phyloP scores from a whole-genome alignment of 2,888 invertebrate genomes.

The Platycheirus rosarum region DNA sequence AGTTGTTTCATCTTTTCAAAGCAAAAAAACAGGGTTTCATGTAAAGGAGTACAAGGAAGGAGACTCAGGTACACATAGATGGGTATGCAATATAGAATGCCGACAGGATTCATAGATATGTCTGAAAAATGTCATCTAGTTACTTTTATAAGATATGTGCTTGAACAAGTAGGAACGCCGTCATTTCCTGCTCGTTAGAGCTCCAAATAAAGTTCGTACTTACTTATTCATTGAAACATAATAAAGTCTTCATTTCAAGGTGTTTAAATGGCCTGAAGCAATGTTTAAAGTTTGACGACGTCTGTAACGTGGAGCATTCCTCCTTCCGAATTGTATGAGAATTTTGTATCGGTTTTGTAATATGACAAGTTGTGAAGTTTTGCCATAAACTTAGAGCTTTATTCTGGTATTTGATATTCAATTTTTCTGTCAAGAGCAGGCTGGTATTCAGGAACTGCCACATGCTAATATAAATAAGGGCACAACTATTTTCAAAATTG shows the following conservation, averaged over 20 bases:
- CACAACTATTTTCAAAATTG: no score
- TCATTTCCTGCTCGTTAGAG: background rate
- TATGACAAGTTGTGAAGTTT: no score
- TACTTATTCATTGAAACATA: conserved; percentile 65
- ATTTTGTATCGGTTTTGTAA: no score
- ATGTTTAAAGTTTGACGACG: no score
- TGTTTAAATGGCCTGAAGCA: no score
- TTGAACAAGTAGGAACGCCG: background rate
- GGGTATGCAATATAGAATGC: conserved; percentile 37
- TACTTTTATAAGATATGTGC: conserved; percentile 52
- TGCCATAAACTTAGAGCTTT: no score
- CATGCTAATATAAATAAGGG: no score
- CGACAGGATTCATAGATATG: conserved; percentile 64
- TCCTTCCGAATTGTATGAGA: no score
- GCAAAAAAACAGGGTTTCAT: conserved; percentile 46
- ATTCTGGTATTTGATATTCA: no score
- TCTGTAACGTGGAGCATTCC: no score
- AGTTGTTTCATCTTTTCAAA: conserved; percentile 49
- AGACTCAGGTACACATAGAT: conserved; percentile 1
- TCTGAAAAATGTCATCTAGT: conserved; percentile 68
- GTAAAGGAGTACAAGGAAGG: conserved; percentile 10
- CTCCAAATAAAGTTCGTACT: conserved; percentile 27
- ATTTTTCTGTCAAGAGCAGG: no score
- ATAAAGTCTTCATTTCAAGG: conserved; percentile 67
- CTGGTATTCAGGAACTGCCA: no score